Conservation (phyloP, 1,140 invertebrate genomes). For the Danaus melanippus region DNA sequence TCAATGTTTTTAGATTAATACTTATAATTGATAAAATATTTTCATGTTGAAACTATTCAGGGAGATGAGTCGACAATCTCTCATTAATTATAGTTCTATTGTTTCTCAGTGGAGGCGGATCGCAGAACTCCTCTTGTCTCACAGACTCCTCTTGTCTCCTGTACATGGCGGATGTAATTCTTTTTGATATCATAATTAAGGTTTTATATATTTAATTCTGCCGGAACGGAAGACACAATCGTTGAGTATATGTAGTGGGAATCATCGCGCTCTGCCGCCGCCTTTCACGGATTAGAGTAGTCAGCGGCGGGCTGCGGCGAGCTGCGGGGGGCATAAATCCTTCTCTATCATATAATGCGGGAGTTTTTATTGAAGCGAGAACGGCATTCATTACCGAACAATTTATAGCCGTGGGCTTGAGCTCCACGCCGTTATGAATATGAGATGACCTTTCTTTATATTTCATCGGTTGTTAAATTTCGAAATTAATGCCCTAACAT, state of each 20-base stretch:
- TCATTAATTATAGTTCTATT: too few species aligned
- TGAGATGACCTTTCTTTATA: constrained; percentile 39
- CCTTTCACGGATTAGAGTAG: constrained; percentile 15
- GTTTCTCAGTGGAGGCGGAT: too few species aligned
- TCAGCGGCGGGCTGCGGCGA: constrained; percentile 17
- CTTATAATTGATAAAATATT: too few species aligned
- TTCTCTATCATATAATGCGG: constrained; percentile 37
- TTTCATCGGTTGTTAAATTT: constrained; percentile 34
- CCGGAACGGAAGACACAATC: constrained; percentile 6
- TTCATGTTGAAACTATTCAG: too few species aligned
- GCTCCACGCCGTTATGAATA: constrained; percentile 31
- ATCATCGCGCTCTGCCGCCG: constrained; percentile 9
- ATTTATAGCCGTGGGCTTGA: constrained; percentile 31
- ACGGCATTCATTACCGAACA: constrained; percentile 45
- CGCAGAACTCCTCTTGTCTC: too few species aligned
- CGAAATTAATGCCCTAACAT: constrained; percentile 20
- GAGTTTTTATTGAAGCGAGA: constrained; percentile 49
- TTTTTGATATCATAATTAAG: too few species aligned
- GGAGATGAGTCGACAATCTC: too few species aligned
- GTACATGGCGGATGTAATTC: too few species aligned
- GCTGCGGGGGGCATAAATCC: constrained; percentile 27
- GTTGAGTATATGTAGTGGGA: constrained; percentile 14
- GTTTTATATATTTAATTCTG: not conserved
- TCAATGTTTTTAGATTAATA: too few species aligned
- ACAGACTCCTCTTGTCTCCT: too few species aligned